These are phyloP conservation scores for Pedicia rivosa DNA, from an alignment of 2,888 invertebrate species.

Conservation along the genomic window DNA sequence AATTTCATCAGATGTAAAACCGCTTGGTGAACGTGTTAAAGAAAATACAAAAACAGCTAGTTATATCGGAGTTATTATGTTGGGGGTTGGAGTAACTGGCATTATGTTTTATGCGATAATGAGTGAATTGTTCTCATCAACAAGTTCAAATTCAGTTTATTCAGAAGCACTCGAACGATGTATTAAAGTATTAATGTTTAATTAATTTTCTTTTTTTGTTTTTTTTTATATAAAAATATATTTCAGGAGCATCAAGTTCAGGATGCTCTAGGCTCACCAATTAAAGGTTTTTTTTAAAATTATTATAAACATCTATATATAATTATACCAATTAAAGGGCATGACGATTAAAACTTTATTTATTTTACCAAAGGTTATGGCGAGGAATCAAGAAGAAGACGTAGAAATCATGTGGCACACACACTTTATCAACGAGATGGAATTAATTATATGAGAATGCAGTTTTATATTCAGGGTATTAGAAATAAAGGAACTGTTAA, in stretches of 20 bases:
- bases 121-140: slow-evolving; percentile 72
- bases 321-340: too few relatives aligned
- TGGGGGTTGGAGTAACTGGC: slow-evolving; percentile 67
- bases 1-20: slow-evolving; percentile 38
- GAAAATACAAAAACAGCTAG: slow-evolving; percentile 81
- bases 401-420: slow-evolving; percentile 73
- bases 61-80: slow-evolving; percentile 66
- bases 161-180: slow-evolving; percentile 61
- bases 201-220: neutral
- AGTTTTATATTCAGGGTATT: slow-evolving; percentile 76
- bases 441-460: slow-evolving; percentile 67
- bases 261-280: slow-evolving; percentile 76
- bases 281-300: too few relatives aligned
- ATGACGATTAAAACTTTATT: too few relatives aligned
- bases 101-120: slow-evolving; percentile 72
- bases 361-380: slow-evolving; percentile 79
- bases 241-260: slow-evolving; percentile 51
- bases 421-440: slow-evolving; percentile 58
- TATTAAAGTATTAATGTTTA: slow-evolving; percentile 37
- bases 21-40: slow-evolving; percentile 62
- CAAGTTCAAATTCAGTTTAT: slow-evolving; percentile 75
- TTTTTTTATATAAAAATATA: neutral
- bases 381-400: slow-evolving; percentile 67
- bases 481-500: slow-evolving; percentile 70
- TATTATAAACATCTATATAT: too few relatives aligned